Evolutionary conservation across 2,888 invertebrate genomes (phyloP), one percentile per base, ranked within the genome.

Genomic region (Agrochola macilenta): DNA sequence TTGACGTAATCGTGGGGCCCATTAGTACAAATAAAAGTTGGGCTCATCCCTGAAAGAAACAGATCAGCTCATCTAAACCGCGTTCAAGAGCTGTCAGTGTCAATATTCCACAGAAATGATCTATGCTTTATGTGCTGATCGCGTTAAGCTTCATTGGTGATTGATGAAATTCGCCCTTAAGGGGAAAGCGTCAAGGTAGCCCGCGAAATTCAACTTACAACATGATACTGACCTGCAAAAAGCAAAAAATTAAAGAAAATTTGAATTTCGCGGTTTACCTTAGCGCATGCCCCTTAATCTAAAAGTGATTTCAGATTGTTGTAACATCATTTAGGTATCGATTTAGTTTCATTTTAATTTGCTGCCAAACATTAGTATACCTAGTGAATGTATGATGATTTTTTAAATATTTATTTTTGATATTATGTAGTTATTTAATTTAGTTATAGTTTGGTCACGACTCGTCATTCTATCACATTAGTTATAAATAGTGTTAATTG

Each of bases 361-460:
- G 54, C 80, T 54, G 57, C 12, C 20, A 39, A 35, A 26, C 17
- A 35, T 65, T 75, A 5, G 8, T 39, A 11, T 39, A 23, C 2
- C 2, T 46, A 46, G 1, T 35, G 23, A 49, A 43, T 20, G 49
- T 76, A 3, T n/a, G n/a, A 61, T 49, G 26, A n/a, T 2, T 60
- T 35, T 49, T 39, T 30, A 0, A 20, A 23, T 74, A 69, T 52
- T 74, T 65, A 46, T 49, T 57, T 84, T 35, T 69, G 35, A 26
- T 17, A 52, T 5, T 63, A 35, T 5, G 39, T 54, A 58, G 14
- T 35, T 65, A 17, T 79, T n/a, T 57, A 23, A 35, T 39, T 65
- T 79, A 57, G 26, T 52, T 52, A 46, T 66, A 69, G 60, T 65
- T 84, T 74, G 12, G 30, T 52, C 43, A 82, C 49, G 58, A 58